Base-by-base conservation (phyloP, 2,113 vertebrate genomes). In the Gila orcuttii region DNA sequence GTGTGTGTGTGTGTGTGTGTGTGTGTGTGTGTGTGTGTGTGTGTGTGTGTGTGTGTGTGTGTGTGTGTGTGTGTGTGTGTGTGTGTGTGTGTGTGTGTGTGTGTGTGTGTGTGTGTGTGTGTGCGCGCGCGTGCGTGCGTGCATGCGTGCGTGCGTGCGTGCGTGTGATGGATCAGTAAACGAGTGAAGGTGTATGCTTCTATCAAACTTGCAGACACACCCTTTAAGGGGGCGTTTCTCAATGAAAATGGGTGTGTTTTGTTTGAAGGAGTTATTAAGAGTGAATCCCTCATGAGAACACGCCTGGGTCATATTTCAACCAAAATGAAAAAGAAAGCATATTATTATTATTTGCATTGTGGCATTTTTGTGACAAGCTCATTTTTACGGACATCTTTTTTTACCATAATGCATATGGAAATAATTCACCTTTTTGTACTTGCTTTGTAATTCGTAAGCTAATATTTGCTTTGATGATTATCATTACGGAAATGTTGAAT, bases 161-260 rank as follows among this genome's bases (percentile, higher is more conserved):
- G 28, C 55, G 36, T 82, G 45, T 62, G 52, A 69, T 9, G 7
- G 47, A 59, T 73, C 77, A 57, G 39, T 60, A 12, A 76, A 52
- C 15, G 1, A 9, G 12, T 66, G 60, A 87, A 87, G 36, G 80
- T 92, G 90, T 47, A 87, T 75, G 4, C 68, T 60, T 84, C 55
- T 55, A 82, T 55, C 66, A 82, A 55, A 76, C 69, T 33, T 52
- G 25, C 39, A 83, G 66, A 76, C 47, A 68, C 87, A 79, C 55
- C 75, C 62, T 66, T 68, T 64, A 59, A 66, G 73, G 25, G 64
- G 57, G 74, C 15, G 74, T 86, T 80, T 86, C 57, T 74, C 78
- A 78, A 60, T n/a, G 64, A 64, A 42, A n/a, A 78, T 47, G 64
- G 42, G 75, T 74, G 25, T 57, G 85, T 86, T 59, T 59, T 45